A percentile compares a stretch with the other conserved stretches of the same genome.
Evolutionary conservation across 2,113 vertebrate genomes (phyloP).

Genomic region (Microcebus ravelobensis): DNA sequence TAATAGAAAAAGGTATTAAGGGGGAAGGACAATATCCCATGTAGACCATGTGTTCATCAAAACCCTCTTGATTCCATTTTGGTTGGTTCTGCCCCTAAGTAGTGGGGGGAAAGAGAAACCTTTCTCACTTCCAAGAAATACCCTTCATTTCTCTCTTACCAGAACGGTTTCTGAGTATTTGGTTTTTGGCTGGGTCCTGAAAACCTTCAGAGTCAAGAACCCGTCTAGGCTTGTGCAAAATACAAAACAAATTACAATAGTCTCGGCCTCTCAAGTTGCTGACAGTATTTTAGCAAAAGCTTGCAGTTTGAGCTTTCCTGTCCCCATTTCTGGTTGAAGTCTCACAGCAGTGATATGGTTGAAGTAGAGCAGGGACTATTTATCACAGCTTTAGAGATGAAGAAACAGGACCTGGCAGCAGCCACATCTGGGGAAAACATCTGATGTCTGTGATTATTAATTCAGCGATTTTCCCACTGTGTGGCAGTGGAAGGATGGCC

Average conservation of each 20-base stretch:
- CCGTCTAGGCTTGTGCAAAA: not conserved
- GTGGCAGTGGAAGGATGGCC: not conserved
- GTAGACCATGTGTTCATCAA: not conserved
- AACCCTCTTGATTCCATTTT: not conserved
- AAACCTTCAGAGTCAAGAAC: not conserved
- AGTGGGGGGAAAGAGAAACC: fast-evolving
- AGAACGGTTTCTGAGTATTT: not conserved
- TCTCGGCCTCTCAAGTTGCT: not conserved
- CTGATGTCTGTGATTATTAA: not conserved
- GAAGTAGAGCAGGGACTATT: not conserved
- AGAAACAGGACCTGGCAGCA: not conserved
- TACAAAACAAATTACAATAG: not conserved
- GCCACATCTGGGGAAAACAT: not conserved
- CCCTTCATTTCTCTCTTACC: not conserved
- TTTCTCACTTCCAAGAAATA: not conserved
- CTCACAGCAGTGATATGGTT: not conserved
- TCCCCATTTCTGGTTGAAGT: not conserved
- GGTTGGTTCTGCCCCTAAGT: not conserved
- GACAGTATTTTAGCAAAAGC: not conserved
- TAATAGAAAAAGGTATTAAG: not conserved
- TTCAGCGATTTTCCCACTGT: not conserved
- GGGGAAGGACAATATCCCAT: not conserved
- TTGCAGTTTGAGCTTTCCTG: not conserved
- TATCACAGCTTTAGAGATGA: not conserved
- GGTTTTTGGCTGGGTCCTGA: not conserved